Evolutionary conservation across 2,888 invertebrate genomes (phyloP).

Genomic region (Lepidochrysops patricia): DNA sequence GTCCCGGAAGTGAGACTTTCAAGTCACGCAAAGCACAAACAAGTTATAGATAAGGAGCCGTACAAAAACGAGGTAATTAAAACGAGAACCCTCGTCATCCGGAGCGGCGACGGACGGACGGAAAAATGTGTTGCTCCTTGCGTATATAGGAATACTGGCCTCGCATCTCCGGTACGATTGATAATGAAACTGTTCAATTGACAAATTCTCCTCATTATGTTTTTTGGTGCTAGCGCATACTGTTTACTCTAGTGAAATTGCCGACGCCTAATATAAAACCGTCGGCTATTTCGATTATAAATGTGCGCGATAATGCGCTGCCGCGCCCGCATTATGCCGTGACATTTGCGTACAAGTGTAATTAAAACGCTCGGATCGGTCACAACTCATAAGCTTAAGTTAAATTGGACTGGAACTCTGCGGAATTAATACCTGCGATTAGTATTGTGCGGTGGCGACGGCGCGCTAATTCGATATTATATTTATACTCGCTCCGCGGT

Average conservation of each 20-base stretch:
- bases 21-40: too few relatives aligned
- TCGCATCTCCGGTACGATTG: background rate
- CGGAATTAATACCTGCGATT: background rate
- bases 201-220: too few relatives aligned
- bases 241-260: too few relatives aligned
- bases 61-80: background rate
- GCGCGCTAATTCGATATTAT: background rate
- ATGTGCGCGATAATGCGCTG: background rate
- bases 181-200: background rate
- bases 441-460: background rate
- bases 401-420: background rate
- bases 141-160: background rate
- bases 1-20: background rate
- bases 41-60: background rate
- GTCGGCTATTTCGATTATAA: background rate
- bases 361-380: background rate
- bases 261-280: background rate
- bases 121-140: background rate
- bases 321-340: background rate
- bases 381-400: background rate
- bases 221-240: too few relatives aligned
- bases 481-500: background rate
- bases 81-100: background rate
- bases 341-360: background rate
- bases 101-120: background rate